Evolutionary conservation across 2,797 vertebrate species (phyloP).

Genomic region (Spinibarbus caldwelli): DNA sequence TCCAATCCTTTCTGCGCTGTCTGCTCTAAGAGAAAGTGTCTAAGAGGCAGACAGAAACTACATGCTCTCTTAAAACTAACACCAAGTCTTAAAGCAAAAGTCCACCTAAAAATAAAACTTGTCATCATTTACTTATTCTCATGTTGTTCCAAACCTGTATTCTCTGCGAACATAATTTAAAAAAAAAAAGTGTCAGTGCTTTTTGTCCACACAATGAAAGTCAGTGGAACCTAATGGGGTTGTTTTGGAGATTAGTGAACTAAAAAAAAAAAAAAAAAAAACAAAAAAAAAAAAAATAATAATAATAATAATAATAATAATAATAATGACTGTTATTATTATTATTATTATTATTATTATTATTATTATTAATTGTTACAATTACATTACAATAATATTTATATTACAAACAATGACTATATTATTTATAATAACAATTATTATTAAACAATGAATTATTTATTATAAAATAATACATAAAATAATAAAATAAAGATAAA

Average conservation of each 20-base stretch:
- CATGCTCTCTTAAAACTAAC: slow-evolving; percentile 30
- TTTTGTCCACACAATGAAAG: not conserved
- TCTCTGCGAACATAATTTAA: not conserved
- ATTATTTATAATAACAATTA: no score
- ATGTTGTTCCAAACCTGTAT: not conserved
- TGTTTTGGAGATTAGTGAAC: not conserved
- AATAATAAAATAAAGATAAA: not conserved
- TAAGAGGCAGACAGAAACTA: slow-evolving; percentile 47
- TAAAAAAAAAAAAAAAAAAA: no score
- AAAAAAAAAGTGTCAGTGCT: not conserved
- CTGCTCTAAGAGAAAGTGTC: not conserved
- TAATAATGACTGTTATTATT: no score
- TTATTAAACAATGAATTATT: not conserved
- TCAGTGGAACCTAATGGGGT: not conserved
- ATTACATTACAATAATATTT: no score
- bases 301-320: not conserved
- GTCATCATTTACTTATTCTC: not conserved
- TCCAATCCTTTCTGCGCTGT: slow-evolving; percentile 58
- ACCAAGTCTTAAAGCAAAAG: slow-evolving; percentile 6
- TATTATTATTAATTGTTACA: no score
- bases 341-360: no score
- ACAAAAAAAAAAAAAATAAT: not conserved
- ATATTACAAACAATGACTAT: no score
- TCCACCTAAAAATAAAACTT: not conserved
- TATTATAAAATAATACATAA: not conserved